A percentile compares a stretch with the other conserved stretches of the same genome.
These are phyloP conservation scores for Pterophyllum scalare DNA, from an alignment of 2,113 vertebrate genomes.

Conservation along the genomic window DNA sequence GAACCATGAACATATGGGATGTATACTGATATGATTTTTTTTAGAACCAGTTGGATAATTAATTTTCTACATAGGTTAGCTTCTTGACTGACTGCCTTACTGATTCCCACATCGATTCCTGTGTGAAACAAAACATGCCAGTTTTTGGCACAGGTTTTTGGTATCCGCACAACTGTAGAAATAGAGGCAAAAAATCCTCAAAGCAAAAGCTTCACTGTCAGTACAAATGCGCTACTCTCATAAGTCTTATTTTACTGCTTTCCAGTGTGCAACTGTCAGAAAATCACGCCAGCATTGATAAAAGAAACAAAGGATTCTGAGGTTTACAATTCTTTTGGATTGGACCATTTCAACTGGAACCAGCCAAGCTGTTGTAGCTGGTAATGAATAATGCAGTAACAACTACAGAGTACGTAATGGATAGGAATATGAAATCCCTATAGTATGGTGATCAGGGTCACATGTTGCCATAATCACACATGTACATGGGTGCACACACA, in stretches of 20 bases:
- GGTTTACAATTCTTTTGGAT: neutral
- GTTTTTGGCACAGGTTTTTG: neutral
- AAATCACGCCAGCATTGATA: slow-evolving; percentile 7
- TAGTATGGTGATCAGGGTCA: neutral
- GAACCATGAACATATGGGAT: neutral
- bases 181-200: neutral
- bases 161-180: neutral
- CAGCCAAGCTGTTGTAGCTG: neutral
- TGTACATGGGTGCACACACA: neutral
- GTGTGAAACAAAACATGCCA: neutral
- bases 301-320: neutral
- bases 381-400: slow-evolving; percentile 1
- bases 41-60: neutral
- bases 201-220: neutral
- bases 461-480: neutral
- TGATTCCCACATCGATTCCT: neutral
- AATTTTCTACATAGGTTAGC: neutral
- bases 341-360: neutral
- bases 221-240: neutral
- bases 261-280: slow-evolving; percentile 3
- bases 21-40: neutral
- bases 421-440: slow-evolving; percentile 1
- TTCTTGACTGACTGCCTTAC: neutral
- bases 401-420: neutral
- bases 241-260: slow-evolving; percentile 6